Evolutionary conservation across 1,140 invertebrate genomes (phyloP).

Genomic region (Drosophila hydei): DNA sequence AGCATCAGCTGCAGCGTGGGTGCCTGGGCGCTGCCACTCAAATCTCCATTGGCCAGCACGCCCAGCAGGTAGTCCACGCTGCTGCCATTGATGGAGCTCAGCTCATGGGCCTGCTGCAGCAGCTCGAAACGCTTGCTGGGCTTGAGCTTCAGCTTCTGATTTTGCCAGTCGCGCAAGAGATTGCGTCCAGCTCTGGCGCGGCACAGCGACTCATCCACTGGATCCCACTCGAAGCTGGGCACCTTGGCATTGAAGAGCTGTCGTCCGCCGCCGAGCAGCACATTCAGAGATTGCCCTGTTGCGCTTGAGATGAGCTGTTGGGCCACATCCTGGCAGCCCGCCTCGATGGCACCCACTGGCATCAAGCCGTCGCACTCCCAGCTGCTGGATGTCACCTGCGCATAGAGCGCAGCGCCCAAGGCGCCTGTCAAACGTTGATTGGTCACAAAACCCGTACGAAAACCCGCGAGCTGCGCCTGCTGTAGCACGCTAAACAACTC

Average conservation of each 20-base stretch:
- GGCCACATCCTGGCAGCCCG: conserved; percentile 60
- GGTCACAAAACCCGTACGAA: conserved; percentile 71
- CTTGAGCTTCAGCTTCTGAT: conserved; percentile 26
- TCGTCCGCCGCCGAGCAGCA: conserved; percentile 68
- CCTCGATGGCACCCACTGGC: conserved; percentile 19
- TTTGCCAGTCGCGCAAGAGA: conserved; percentile 64
- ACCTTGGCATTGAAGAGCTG: conserved; percentile 58
- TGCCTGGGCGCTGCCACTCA: conserved; percentile 21
- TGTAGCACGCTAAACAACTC: conserved; percentile 50
- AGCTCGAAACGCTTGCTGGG: conserved; percentile 47
- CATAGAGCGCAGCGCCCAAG: conserved; percentile 57
- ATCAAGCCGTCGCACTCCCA: conserved; percentile 67
- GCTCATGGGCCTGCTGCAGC: conserved; percentile 43
- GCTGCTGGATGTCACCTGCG: conserved; percentile 5
- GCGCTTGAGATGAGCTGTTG: conserved; percentile 49
- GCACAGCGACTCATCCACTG: conserved; percentile 53
- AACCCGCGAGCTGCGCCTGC: conserved; percentile 57
- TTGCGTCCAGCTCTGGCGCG: conserved; percentile 58
- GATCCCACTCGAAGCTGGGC: conserved; percentile 33
- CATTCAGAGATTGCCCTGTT: conserved; percentile 50
- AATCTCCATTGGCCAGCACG: conserved; percentile 63
- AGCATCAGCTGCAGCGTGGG: conserved; percentile 53
- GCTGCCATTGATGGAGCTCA: conserved; percentile 56
- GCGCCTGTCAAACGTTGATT: conserved; percentile 58
- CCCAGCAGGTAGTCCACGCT: conserved; percentile 61